phyloP scores from a whole-genome alignment of 2,888 invertebrate species.

The Argynnis bischoffii region DNA sequence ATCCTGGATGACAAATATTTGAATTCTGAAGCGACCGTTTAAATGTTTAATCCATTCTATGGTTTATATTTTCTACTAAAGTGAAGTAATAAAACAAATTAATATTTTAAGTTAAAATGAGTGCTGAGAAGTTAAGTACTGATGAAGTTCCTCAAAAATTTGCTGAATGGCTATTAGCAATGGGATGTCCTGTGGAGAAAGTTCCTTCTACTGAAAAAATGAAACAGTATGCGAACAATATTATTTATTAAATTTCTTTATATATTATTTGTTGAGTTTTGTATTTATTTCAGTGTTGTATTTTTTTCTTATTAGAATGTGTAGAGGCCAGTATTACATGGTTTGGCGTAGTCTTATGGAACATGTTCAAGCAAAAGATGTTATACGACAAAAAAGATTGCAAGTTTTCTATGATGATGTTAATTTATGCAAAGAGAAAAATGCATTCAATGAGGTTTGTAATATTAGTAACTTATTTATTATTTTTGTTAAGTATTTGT shows the following conservation, averaged over 20 bases:
- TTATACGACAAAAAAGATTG: slow-evolving; percentile 57
- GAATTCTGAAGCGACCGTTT: not conserved
- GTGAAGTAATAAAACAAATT: not conserved
- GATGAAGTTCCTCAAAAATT: slow-evolving; percentile 69
- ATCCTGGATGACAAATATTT: too few relatives aligned
- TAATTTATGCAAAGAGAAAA: slow-evolving; percentile 54
- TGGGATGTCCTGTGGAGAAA: slow-evolving; percentile 71
- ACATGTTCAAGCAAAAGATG: slow-evolving; percentile 61
- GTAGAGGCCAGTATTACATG: slow-evolving; percentile 72
- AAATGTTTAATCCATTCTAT: not conserved
- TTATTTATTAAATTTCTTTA: not conserved
- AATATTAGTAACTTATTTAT: not conserved
- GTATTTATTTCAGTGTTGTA: not conserved
- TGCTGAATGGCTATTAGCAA: slow-evolving; percentile 66
- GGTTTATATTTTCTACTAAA: not conserved
- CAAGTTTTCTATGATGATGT: slow-evolving; percentile 70
- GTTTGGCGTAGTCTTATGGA: slow-evolving; percentile 75
- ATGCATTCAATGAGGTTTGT: slow-evolving; percentile 57
- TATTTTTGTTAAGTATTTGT: not conserved
- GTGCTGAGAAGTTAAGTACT: slow-evolving; percentile 57
- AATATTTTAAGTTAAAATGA: slow-evolving; percentile 46
- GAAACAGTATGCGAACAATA: slow-evolving; percentile 54
- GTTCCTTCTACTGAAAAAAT: slow-evolving; percentile 68
- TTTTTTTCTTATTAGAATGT: slow-evolving; percentile 55
- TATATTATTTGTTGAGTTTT: not conserved